Evolutionary conservation across 92 coral and sea anemone species (phyloP).

Genomic region (Epizoanthus rinbou): DNA sequence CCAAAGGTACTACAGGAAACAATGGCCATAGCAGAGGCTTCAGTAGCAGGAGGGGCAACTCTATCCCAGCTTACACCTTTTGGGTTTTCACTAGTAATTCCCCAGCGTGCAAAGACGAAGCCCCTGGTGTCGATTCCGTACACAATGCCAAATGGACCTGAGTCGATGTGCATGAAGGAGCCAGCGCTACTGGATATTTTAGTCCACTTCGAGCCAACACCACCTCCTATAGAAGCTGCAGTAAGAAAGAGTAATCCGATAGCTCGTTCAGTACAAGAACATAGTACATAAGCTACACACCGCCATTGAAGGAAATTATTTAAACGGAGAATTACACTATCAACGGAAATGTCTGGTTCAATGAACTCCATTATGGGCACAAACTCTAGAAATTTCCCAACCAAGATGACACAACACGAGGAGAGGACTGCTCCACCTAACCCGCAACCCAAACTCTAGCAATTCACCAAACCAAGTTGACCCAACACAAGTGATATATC

Average conservation of each 20-base stretch:
- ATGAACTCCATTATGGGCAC: no score
- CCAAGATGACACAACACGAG: no score
- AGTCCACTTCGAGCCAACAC: constrained; percentile 14
- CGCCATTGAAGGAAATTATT: no score
- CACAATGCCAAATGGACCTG: constrained; percentile 50
- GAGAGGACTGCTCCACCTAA: no score
- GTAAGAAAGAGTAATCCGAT: background rate
- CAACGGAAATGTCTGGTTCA: no score
- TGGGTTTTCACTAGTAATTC: constrained; percentile 34
- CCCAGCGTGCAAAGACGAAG: constrained; percentile 19
- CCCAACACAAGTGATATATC: no score
- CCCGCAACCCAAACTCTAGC: no score
- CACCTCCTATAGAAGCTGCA: constrained; percentile 21
- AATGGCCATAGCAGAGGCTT: background rate
- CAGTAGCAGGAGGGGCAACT: background rate
- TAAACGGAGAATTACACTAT: no score
- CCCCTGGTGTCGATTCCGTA: constrained; percentile 17
- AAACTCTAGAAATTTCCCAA: no score
- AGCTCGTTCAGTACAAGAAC: no score
- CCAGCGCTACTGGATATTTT: background rate
- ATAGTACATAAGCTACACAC: no score
- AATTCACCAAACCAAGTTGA: no score
- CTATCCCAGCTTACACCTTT: constrained; percentile 42
- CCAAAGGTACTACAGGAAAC: constrained; percentile 46
- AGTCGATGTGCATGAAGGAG: constrained; percentile 32